Conservation (phyloP, 1,140 invertebrate species). For the Geopemphigus sp. region DNA sequence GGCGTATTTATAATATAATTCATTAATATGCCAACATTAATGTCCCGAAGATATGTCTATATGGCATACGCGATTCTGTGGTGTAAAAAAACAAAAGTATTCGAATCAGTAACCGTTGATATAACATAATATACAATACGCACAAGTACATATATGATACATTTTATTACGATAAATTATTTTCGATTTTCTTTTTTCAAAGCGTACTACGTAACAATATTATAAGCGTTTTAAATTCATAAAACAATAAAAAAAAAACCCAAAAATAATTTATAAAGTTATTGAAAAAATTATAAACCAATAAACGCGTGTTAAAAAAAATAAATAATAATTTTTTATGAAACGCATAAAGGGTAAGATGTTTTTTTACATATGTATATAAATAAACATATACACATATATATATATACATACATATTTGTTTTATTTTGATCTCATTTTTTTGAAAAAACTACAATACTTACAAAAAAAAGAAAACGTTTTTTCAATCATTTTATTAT, state of each 20-base stretch:
- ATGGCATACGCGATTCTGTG: background rate
- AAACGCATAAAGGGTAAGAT: constrained; percentile 41
- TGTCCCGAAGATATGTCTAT: background rate
- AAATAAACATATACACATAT: background rate
- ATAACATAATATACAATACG: too few species aligned
- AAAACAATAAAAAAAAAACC: background rate
- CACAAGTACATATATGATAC: too few species aligned
- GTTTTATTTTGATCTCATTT: constrained; percentile 47
- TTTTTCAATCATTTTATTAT: background rate
- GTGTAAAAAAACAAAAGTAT: background rate
- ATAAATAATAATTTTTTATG: constrained; percentile 26
- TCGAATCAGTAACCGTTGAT: background rate
- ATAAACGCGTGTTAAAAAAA: constrained; percentile 16
- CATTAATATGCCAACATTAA: too few species aligned
- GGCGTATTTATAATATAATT: background rate
- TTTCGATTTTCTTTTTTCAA: background rate
- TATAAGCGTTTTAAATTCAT: constrained; percentile 25
- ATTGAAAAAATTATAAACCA: constrained; percentile 1
- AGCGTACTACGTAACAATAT: background rate
- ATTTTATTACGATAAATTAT: background rate
- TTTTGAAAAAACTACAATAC: constrained; percentile 19
- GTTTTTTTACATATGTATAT: constrained; percentile 20
- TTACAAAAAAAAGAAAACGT: background rate
- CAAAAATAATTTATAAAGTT: constrained; percentile 6
- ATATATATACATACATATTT: constrained; percentile 23